Conservation (phyloP, 2,797 vertebrate species). For the Anomalospiza imberbis region DNA sequence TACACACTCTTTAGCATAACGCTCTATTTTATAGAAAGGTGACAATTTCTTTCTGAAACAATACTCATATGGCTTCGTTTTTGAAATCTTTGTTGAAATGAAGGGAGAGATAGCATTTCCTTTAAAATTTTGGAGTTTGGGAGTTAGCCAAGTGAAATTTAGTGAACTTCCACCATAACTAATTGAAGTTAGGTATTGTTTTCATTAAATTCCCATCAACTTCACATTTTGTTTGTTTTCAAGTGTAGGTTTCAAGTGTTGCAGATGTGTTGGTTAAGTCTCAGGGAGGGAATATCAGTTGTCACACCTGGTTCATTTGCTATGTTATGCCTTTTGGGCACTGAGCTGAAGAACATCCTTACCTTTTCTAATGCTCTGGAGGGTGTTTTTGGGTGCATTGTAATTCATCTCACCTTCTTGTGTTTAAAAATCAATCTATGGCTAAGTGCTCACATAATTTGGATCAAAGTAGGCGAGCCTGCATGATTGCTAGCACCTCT, state of each 20-base stretch:
- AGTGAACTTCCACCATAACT: background rate
- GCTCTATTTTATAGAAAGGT: background rate
- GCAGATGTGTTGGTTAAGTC: background rate
- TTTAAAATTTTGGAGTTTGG: background rate
- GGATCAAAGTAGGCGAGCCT: background rate
- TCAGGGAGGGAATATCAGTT: background rate
- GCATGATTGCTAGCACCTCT: background rate
- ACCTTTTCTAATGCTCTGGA: background rate
- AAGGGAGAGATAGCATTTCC: background rate
- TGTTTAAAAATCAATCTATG: background rate
- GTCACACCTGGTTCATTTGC: background rate
- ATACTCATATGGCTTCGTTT: background rate
- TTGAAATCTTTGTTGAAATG: background rate
- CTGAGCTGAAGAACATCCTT: background rate
- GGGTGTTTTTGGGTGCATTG: too few relatives aligned
- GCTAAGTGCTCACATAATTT: background rate
- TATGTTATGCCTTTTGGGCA: background rate
- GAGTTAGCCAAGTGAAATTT: conserved; percentile 19
- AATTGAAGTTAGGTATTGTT: conserved; percentile 35
- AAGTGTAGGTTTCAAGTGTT: background rate
- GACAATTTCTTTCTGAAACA: background rate
- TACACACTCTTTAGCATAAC: background rate
- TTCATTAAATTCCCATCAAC: conserved; percentile 39
- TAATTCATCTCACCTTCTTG: background rate
- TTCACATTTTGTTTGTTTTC: conserved; percentile 30